phyloP scores from a whole-genome alignment of 2,113 vertebrate species.

The Microcebus murinus region DNA sequence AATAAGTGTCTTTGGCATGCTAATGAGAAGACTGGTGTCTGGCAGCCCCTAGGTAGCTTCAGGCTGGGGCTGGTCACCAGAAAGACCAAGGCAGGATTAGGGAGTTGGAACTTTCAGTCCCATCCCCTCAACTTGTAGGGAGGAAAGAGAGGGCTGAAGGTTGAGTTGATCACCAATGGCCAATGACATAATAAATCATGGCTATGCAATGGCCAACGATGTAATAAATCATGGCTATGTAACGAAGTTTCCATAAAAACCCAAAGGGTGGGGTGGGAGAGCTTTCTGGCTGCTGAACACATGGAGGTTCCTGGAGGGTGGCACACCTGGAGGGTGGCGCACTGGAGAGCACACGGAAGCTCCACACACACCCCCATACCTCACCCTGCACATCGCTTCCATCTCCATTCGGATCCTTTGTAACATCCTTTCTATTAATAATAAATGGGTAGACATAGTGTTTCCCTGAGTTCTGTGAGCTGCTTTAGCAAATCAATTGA shows the following conservation, averaged over 20 bases:
- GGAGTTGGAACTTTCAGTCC: background rate
- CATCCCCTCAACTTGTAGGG: background rate
- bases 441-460: background rate
- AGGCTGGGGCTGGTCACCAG: background rate
- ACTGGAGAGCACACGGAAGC: background rate
- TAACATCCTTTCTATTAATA: too few relatives aligned
- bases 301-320: background rate
- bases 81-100: background rate
- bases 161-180: background rate
- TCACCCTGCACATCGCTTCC: background rate
- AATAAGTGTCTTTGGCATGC: background rate
- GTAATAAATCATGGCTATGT: too few relatives aligned
- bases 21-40: background rate
- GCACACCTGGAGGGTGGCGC: background rate
- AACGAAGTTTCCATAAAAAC: background rate
- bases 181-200: too few relatives aligned
- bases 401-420: background rate
- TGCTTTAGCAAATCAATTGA: background rate
- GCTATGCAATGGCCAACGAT: too few relatives aligned
- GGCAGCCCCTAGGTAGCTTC: background rate
- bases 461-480: background rate
- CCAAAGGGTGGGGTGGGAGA: background rate
- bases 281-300: background rate
- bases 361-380: background rate
- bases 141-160: background rate